Conservation (phyloP, 2,113 vertebrate genomes). For the Ellobius talpinus region DNA sequence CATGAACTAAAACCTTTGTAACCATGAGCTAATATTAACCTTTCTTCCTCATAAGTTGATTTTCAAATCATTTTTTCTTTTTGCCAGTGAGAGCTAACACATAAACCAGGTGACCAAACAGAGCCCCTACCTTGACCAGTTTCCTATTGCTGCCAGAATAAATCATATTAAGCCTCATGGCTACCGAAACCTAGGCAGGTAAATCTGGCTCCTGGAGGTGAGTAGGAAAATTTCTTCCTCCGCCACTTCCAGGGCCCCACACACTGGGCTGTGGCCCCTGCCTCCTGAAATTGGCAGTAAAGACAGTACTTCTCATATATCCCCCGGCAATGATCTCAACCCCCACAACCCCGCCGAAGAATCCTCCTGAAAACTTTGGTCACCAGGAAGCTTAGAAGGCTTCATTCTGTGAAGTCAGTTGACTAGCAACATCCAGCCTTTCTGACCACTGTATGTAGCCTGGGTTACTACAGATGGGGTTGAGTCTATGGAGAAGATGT, state of each 20-base stretch:
- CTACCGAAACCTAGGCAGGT: neutral
- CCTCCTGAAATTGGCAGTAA: neutral
- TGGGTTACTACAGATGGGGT: neutral
- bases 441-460: neutral
- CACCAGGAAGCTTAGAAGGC: neutral
- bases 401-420: neutral
- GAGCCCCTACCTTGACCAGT: neutral
- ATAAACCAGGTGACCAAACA: neutral
- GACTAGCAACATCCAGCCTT: neutral
- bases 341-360: neutral
- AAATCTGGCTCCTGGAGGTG: neutral
- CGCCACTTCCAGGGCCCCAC: neutral
- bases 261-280: neutral
- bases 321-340: neutral
- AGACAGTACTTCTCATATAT: neutral
- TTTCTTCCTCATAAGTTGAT: neutral
- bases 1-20: neutral
- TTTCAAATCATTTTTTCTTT: neutral
- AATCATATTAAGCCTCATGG: neutral
- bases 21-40: neutral
- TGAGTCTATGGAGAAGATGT: no score
- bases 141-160: neutral
- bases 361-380: neutral
- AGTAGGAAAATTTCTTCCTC: neutral
- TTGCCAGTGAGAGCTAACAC: neutral